Conservation (phyloP, 2,888 invertebrate species). For the Erebia ligea region DNA sequence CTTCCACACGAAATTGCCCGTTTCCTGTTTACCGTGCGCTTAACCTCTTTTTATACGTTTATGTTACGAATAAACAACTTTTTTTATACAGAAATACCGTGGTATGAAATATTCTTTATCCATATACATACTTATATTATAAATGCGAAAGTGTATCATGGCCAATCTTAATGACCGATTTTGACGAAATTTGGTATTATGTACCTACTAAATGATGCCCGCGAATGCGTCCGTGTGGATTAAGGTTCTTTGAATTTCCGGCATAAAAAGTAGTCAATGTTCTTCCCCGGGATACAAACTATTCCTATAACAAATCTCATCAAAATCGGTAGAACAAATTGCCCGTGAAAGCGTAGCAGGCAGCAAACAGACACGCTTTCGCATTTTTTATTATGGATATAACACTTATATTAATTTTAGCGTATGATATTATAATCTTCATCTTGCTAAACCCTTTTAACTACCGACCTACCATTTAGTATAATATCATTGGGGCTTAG, state of each 20-base stretch:
- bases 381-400: not conserved
- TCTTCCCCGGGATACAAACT: too few relatives aligned
- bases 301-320: too few relatives aligned
- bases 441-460: not conserved
- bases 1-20: conserved; percentile 58
- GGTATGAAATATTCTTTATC: not conserved
- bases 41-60: conserved; percentile 42
- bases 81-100: conserved; percentile 3
- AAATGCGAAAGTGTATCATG: too few relatives aligned
- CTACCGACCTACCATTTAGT: not conserved
- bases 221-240: too few relatives aligned
- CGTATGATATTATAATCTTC: not conserved
- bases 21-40: conserved; percentile 67
- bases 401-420: not conserved
- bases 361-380: not conserved
- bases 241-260: too few relatives aligned
- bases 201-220: too few relatives aligned
- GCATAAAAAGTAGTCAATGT: too few relatives aligned
- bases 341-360: too few relatives aligned
- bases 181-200: too few relatives aligned
- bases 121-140: not conserved
- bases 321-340: too few relatives aligned
- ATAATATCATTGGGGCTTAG: conserved; percentile 4
- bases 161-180: too few relatives aligned
- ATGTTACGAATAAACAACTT: conserved; percentile 30